Evolutionary conservation across 2,113 vertebrate species (phyloP).

Genomic region (Mesoclemmys tuberculata): DNA sequence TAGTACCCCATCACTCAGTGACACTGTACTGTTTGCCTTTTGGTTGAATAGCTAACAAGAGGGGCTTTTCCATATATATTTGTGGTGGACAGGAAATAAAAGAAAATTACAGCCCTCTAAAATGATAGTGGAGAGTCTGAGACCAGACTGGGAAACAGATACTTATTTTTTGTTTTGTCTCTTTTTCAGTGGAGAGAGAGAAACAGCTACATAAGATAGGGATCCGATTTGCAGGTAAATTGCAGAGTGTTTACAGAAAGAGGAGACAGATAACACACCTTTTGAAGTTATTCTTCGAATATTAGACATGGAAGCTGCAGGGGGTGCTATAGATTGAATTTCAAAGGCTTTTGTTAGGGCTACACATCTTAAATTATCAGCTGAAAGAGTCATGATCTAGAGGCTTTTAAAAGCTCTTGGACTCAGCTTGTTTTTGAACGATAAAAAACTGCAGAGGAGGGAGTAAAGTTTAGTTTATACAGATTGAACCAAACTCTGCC

Average conservation of each 20-base stretch:
- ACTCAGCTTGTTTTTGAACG: neutral
- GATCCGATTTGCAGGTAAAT: neutral
- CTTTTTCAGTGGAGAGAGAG: neutral
- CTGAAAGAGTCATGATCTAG: neutral
- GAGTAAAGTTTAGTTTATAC: neutral
- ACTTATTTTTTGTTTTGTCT: neutral
- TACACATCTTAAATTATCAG: neutral
- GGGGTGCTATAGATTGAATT: constrained; percentile 2
- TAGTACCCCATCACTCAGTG: neutral
- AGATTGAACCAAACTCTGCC: neutral
- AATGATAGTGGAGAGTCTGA: neutral
- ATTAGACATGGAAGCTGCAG: neutral
- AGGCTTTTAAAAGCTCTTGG: neutral
- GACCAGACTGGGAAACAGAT: neutral
- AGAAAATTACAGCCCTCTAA: neutral
- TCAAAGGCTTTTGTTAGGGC: constrained; percentile 31
- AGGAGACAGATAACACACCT: neutral
- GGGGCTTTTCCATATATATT: neutral
- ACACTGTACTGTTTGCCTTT: neutral
- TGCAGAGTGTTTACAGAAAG: neutral
- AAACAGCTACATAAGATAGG: neutral
- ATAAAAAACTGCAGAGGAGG: neutral
- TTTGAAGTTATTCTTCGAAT: neutral
- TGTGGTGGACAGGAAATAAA: neutral
- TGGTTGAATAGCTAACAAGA: neutral